Evolutionary conservation across 2,888 invertebrate species (phyloP).

Genomic region (Piscicola geometra): DNA sequence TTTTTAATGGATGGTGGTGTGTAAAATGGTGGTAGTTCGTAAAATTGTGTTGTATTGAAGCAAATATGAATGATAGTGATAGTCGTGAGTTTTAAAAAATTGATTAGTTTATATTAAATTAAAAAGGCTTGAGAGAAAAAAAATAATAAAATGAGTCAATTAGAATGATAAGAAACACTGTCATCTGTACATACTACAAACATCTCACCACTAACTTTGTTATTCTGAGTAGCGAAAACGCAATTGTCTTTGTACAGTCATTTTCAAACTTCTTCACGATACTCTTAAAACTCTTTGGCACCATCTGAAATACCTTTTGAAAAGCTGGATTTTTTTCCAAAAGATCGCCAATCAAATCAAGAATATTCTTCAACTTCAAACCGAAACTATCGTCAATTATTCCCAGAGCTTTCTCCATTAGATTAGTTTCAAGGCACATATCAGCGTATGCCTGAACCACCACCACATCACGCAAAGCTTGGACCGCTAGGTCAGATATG

Average conservation of each 20-base stretch:
- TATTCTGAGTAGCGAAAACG: constrained; percentile 16
- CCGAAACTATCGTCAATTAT: not conserved
- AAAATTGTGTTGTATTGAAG: no score
- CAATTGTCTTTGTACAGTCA: not conserved
- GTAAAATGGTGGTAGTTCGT: no score
- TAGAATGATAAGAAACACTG: no score
- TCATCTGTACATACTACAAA: no score
- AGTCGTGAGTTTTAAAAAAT: no score
- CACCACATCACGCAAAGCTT: not conserved
- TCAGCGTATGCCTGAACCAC: not conserved
- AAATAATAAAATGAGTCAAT: no score
- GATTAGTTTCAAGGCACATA: not conserved
- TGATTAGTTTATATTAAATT: no score
- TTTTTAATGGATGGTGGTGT: no score
- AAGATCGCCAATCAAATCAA: constrained; percentile 25
- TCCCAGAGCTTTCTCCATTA: not conserved
- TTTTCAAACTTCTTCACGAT: constrained; percentile 14
- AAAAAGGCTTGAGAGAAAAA: no score
- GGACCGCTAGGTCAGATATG: constrained; percentile 1
- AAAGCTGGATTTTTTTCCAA: not conserved
- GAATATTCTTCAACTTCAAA: constrained; percentile 4
- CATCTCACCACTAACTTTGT: no score
- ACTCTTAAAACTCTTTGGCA: not conserved
- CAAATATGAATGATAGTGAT: no score
- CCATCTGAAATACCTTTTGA: not conserved